A percentile compares a stretch with the other conserved stretches of the same genome.
Conservation (phyloP, 2,888 invertebrate genomes). For the Tetranychus piercei region DNA sequence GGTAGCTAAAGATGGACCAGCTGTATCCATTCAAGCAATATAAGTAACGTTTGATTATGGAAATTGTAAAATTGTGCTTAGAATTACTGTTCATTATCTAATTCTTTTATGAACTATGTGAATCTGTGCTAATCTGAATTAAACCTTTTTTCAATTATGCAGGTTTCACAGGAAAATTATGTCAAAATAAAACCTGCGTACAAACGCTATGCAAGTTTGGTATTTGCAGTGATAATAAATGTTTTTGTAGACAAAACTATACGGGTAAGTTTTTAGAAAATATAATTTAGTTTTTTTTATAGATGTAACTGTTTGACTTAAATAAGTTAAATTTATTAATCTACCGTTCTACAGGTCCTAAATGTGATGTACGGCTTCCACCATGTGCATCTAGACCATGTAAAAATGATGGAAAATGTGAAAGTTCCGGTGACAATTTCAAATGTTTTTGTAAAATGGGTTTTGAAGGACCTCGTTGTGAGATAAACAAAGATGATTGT, state of each 20-base stretch:
- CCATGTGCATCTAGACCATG: conserved; percentile 67
- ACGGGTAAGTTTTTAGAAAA: not conserved
- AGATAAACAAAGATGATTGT: conserved; percentile 38
- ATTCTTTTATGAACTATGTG: no score
- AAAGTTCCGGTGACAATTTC: conserved; percentile 59
- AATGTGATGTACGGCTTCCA: conserved; percentile 47
- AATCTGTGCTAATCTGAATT: no score
- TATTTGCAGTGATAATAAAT: conserved; percentile 35
- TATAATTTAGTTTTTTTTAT: not conserved
- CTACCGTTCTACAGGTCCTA: conserved; percentile 23
- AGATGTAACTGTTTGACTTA: not conserved
- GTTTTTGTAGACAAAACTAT: conserved; percentile 35
- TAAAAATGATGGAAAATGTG: conserved; percentile 75
- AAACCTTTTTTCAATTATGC: no score
- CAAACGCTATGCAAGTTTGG: not conserved
- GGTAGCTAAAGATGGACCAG: no score
- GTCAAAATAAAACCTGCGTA: not conserved
- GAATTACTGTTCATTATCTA: no score
- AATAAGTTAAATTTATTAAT: not conserved
- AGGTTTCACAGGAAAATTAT: not conserved
- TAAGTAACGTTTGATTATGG: no score
- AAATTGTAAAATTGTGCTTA: no score
- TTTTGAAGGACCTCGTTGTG: conserved; percentile 29
- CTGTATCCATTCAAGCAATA: no score
- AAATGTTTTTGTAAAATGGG: conserved; percentile 26